Percentiles rank a stretch among this genome's conserved stretches.
phyloP scores from a whole-genome alignment of 2,797 vertebrate species.

The Tapirus indicus region DNA sequence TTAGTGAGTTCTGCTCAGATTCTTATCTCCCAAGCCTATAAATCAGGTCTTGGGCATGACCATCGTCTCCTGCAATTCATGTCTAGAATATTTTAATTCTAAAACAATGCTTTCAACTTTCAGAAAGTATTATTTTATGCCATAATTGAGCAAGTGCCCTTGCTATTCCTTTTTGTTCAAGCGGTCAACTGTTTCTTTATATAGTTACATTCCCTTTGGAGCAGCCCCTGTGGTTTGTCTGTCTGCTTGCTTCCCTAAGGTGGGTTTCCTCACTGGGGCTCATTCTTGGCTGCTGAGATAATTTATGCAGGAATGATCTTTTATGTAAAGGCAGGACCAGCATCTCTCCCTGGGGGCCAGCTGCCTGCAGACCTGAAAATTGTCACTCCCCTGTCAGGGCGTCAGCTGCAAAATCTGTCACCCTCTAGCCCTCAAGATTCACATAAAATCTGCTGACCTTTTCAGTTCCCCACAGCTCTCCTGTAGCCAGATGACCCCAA shows the following conservation, averaged over 20 bases:
- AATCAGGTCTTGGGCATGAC: background rate
- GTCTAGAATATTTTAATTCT: slow-evolving; percentile 12
- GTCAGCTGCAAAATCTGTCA: background rate
- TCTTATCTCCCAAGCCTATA: background rate
- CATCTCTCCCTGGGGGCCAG: background rate
- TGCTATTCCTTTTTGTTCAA: background rate
- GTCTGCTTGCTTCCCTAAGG: background rate
- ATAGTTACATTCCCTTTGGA: background rate
- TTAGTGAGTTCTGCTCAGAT: background rate
- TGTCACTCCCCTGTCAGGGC: background rate
- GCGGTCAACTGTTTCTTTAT: background rate
- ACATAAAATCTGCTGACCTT: background rate
- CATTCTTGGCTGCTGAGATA: background rate
- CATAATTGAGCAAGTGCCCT: background rate
- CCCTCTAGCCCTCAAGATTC: background rate
- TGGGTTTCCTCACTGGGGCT: background rate
- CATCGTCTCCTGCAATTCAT: background rate
- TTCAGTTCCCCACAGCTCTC: background rate
- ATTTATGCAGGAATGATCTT: background rate
- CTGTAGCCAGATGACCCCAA: background rate
- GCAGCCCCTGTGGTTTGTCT: fast-evolving
- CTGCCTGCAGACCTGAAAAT: background rate
- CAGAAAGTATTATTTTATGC: background rate
- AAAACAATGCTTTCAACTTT: background rate
- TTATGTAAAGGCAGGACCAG: background rate